Conservation (phyloP, 2,113 vertebrate species). For the Canis aureus region DNA sequence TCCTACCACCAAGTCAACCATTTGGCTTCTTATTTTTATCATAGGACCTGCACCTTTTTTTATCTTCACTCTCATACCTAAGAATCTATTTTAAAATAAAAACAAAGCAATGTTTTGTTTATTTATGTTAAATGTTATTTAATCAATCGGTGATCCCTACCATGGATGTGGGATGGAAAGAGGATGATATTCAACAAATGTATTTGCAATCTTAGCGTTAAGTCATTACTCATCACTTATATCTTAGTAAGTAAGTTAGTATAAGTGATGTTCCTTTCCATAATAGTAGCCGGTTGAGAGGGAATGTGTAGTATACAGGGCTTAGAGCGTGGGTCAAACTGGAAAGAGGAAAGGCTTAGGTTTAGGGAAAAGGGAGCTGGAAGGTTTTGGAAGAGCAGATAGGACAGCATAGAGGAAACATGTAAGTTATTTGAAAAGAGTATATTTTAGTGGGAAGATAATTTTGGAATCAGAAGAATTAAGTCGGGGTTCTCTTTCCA, state of each 20-base stretch:
- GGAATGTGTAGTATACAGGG: not conserved
- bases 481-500: not conserved
- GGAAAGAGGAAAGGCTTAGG: not conserved
- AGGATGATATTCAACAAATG: not conserved
- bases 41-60: not conserved
- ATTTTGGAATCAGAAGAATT: not conserved
- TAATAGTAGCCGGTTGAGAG: not conserved
- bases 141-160: not conserved
- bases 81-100: slow-evolving; percentile 7
- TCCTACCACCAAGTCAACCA: not conserved
- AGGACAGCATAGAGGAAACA: not conserved
- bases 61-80: not conserved
- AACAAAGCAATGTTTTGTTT: not conserved
- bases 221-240: not conserved
- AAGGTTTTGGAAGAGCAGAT: not conserved
- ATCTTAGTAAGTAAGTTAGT: not conserved
- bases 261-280: not conserved
- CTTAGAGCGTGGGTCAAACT: not conserved
- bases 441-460: not conserved
- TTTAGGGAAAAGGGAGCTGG: not conserved
- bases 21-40: not conserved
- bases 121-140: not conserved
- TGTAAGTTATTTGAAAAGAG: not conserved
- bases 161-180: not conserved
- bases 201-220: not conserved